Evolutionary conservation across 2,113 vertebrate genomes (phyloP), one percentile per base, ranked within the genome.

Genomic region (Archocentrus centrarchus): DNA sequence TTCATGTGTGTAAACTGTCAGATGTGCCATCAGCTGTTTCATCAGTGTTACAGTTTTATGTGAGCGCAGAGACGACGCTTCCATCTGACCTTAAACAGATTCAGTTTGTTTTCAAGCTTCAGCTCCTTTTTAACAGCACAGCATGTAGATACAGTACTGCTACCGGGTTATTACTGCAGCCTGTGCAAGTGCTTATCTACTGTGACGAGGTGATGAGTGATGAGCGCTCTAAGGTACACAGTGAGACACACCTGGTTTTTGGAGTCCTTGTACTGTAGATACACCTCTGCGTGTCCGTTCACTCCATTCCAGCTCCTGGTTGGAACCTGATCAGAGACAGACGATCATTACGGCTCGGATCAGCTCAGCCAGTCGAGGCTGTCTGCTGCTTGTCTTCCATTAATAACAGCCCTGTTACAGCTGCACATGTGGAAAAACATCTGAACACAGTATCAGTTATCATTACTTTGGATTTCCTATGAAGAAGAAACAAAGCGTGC

Each of bases 231-330:
- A 39, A 64, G 24, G 27, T 18, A 75, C 10, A 20, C 39, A 27
- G 11, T n/a, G 27, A 53, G 27, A 91, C 58, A 75, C 55, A 96
- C 95, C 94, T 94, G 88, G 3, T 32, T 17, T 77, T 92, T 94
- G 79, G 60, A 88, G 41, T 92, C 88, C 66, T 95, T 95, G 84
- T 94, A 94, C 22, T 94, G 94, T 57, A 93, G 66, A 58, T 91
- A 91, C 2, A 94, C 20, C 14, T 95, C 92, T 11, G 88, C 86
- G 50, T 94, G 93, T 84, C 94, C 94, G 3, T 93, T 94, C 1
- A 79, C 44, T 27, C 93, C 89, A 2, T 76, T 94, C 88, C 93
- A 88, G 13, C 63, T 88, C 58, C 88, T 91, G 13, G 62, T 13
- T 41, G 68, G 30, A 60, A 92, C 80, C 93, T 93, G 83, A 18